Conservation (phyloP, 2,888 invertebrate genomes). For the Scaptodrosophila latifasciaeformis region DNA sequence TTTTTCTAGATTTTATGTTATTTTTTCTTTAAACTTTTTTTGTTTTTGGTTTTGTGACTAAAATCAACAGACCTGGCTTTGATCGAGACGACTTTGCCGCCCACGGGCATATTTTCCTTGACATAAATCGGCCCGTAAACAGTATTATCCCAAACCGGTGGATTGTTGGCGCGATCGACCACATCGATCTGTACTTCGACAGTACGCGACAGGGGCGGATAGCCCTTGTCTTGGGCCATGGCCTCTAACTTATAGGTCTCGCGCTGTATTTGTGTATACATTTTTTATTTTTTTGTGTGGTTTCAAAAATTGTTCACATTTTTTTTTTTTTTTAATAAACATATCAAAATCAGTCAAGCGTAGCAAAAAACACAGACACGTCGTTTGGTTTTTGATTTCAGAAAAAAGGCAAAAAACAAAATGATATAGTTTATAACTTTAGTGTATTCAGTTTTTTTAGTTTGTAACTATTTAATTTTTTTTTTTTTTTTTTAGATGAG, state of each 20-base stretch:
- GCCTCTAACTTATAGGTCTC: slow-evolving; percentile 99
- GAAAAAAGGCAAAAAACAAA: slow-evolving; percentile 17
- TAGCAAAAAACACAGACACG: slow-evolving; percentile 47
- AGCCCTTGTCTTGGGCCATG: slow-evolving; percentile 98
- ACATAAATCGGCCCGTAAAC: slow-evolving; percentile 98
- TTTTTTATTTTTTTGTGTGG: slow-evolving; percentile 4
- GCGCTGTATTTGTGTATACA: slow-evolving; percentile 78
- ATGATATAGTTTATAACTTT: slow-evolving; percentile 4
- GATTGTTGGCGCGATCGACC: slow-evolving; percentile 98
- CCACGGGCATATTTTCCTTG: slow-evolving; percentile 98
- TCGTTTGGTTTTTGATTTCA: slow-evolving; percentile 18
- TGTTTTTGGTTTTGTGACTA: slow-evolving; percentile 28
- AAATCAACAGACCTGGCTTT: slow-evolving; percentile 95
- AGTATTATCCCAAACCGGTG: slow-evolving; percentile 96
- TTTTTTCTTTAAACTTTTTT: slow-evolving; percentile 11
- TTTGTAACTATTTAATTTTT: slow-evolving; percentile 13
- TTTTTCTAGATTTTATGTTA: slow-evolving; percentile 28
- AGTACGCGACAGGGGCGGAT: slow-evolving; percentile 94
- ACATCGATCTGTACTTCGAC: slow-evolving; percentile 99
- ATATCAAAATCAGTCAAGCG: slow-evolving; percentile 53
- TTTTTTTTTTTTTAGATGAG: slow-evolving; percentile 10
- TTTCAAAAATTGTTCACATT: slow-evolving; percentile 5
- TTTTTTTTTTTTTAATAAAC: slow-evolving; percentile 31
- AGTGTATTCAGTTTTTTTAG: slow-evolving; percentile 10
- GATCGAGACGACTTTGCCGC: slow-evolving; percentile 97